Base-by-base conservation (phyloP, 2,888 invertebrate genomes). In the Zygaena filipendulae region DNA sequence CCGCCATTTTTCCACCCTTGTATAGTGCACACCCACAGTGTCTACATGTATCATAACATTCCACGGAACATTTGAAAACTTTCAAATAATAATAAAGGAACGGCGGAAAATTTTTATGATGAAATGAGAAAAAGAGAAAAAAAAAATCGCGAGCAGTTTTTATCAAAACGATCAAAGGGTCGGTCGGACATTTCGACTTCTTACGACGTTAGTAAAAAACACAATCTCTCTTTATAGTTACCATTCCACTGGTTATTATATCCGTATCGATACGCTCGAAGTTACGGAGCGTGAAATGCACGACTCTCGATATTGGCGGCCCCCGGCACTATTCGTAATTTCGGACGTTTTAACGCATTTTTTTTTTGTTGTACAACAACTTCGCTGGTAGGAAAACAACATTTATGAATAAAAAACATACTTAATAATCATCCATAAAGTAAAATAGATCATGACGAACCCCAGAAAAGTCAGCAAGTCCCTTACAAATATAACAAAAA, bases 141-240 rank as follows among this genome's bases (percentile, higher is more conserved):
- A 49, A 47, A 61, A 68, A 62, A 69, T 69, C 56, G 68, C 68
- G 49, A 55, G 64, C 63, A 63, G 54, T 71, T 16, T 75, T 71
- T 74, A 75, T 74, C 71, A 71, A 70, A 71, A 58, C 71, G 74
- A 77, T 77, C 75, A 75, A 79, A 77, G 77, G 77, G 66, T 66
- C 71, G 68, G 60, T 58, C 70, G 68, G 66, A 61, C 74, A 72
- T 77, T 77, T 75, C 75, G 60, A 74, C 62, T 70, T 68, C 74
- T 75, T 77, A 77, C 67, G 77, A 77, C 71, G 74, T 70, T 75
- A 77, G 72, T 77, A 77, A 77, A 77, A 74, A 77, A 75, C 69
- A 77, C 75, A 77, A 77, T 77, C 75, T 77, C 60, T 68, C 77
- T 77, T 77, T 77, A 77, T 77, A 77, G 77, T 77, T 75, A 77